Evolutionary conservation across 2,797 vertebrate species (phyloP), one percentile per base, ranked within the genome.

Genomic region (Pachyuromys duprasi): DNA sequence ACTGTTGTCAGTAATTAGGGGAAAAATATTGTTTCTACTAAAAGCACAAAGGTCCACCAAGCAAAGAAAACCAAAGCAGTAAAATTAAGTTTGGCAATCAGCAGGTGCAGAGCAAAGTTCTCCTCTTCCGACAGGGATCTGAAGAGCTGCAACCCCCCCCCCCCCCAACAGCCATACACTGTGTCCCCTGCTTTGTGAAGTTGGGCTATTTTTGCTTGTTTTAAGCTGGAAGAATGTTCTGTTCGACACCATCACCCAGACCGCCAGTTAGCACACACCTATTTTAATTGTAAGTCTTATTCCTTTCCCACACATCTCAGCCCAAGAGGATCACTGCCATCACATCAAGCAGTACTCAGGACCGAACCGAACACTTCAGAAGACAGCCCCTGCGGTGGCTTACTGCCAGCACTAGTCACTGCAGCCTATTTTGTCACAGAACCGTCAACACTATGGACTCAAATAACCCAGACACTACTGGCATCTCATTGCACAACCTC

Each of bases 21-120:
- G 2, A 65, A 57, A 90, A 83, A 72, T 39, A 45, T 0, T 70
- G 57, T 14, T 95, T 82, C 69, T 81, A 70, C 49, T 72, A 49
- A 82, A 94, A 84, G 20, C n/a, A 72, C 60, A 80, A 20, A 93
- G 86, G 57, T 57, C 45, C 45, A 70, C 45, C 49, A 82, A 65
- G 60, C 74, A 86, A 89, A 92, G 89, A 49, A 86, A 97, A 28
- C n/a, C 82, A 83, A 13, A 18, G 55, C 42, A 84, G 81, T 72
- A 89, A 83, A 94, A 95, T 67, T 24, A 91, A 94, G 67, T 95
- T 76, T 12, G 55, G 49, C 94, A 95, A 96, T 96, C 65, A 94
- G 69, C 93, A 80, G 88, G 5, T 0, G 1, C 1, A 87, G 53
- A 65, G 96, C 45, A 86, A 95, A 96, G 81, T 72, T 96, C 95